These are phyloP conservation scores for Trichonephila inaurata DNA, from an alignment of 1,140 invertebrate species.

Conservation along the genomic window DNA sequence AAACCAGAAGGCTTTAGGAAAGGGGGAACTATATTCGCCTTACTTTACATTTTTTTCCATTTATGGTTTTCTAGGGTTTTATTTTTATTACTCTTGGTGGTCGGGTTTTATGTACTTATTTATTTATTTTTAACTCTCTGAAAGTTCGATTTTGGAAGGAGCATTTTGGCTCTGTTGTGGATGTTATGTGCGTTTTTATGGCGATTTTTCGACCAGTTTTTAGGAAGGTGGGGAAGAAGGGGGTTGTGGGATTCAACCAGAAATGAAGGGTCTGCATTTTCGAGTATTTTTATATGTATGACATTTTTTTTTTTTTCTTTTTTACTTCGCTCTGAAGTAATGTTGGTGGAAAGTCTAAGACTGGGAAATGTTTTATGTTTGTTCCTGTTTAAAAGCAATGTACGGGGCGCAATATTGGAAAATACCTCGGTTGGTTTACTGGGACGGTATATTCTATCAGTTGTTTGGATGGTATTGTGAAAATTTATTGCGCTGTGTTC, in stretches of 20 bases:
- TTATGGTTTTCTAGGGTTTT: conserved; percentile 22
- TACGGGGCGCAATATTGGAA: neutral
- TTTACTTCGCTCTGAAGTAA: neutral
- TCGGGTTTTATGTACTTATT: conserved; percentile 47
- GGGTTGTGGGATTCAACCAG: no score
- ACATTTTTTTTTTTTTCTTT: neutral
- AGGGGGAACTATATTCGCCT: neutral
- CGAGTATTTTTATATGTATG: conserved; percentile 29
- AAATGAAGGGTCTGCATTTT: conserved; percentile 19
- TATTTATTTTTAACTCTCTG: conserved; percentile 42
- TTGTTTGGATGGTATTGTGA: neutral
- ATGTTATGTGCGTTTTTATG: neutral
- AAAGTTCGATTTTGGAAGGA: conserved; percentile 28
- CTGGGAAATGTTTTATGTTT: neutral
- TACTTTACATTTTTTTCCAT: conserved; percentile 45
- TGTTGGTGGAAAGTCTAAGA: neutral
- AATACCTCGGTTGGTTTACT: neutral
- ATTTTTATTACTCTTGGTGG: neutral
- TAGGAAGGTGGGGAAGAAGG: no score
- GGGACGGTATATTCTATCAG: neutral
- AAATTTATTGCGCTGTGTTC: neutral
- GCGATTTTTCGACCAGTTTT: neutral
- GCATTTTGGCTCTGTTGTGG: conserved; percentile 23
- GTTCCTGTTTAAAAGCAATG: neutral
- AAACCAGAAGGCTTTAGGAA: neutral